Percentiles rank a stretch among this genome's conserved stretches.
Conservation (phyloP, 2,888 invertebrate genomes). For the Agrypnus murinus region DNA sequence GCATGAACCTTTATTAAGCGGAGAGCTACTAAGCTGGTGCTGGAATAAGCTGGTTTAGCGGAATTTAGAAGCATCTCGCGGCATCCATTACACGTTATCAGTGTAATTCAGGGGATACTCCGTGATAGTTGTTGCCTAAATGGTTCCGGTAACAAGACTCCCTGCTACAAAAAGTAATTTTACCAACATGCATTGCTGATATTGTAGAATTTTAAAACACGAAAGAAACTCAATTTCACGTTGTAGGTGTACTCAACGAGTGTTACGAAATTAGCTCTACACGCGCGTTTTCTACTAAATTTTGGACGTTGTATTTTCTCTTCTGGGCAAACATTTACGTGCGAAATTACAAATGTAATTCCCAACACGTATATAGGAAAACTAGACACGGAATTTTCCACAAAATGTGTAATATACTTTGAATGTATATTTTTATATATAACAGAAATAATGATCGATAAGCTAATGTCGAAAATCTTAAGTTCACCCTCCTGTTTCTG, state of each 20-base stretch:
- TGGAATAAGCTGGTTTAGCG: slow-evolving; percentile 66
- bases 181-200: slow-evolving; percentile 52
- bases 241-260: slow-evolving; percentile 28
- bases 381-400: too few species aligned
- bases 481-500: too few species aligned
- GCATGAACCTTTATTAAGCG: slow-evolving; percentile 67
- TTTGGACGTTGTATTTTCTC: background rate
- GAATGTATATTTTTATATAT: too few species aligned
- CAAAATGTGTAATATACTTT: too few species aligned
- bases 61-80: slow-evolving; percentile 68
- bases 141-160: slow-evolving; percentile 66
- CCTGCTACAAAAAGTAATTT: slow-evolving; percentile 65
- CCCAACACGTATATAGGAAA: background rate
- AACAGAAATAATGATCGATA: too few species aligned
- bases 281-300: slow-evolving; percentile 22
- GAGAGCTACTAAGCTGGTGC: slow-evolving; percentile 57
- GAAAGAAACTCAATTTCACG: slow-evolving; percentile 46
- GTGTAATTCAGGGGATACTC: slow-evolving; percentile 66
- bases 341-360: slow-evolving; percentile 8
- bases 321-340: slow-evolving; percentile 13
- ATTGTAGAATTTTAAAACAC: slow-evolving; percentile 50
- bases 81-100: slow-evolving; percentile 68
- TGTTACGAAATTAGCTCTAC: slow-evolving; percentile 20
- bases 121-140: slow-evolving; percentile 66
- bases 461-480: too few species aligned